Base-by-base conservation (phyloP, 1,140 invertebrate genomes). In the Hylyphantes graminicola region DNA sequence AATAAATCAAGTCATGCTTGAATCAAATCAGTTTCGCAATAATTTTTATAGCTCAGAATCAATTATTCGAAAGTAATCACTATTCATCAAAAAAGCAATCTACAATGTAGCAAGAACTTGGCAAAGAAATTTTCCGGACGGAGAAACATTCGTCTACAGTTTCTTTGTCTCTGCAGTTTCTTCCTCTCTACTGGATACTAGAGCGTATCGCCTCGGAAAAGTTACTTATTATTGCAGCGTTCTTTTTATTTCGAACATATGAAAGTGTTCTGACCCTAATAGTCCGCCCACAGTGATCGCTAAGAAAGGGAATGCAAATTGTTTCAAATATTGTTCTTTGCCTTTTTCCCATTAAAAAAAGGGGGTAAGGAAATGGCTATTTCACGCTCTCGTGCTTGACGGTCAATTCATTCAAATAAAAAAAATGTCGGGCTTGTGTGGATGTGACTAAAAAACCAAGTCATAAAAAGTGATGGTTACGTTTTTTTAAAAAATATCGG, bases 241-340 rank as follows among this genome's bases (percentile, higher is more conserved):
- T 80, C 59, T 51, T 80, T 67, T 67, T 51, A 67, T 65, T 59
- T 53, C 8, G 51, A 70, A 55, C 54, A 67, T 80, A 67, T 79
- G 77, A 79, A 79, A 79, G 77, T 80, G 65, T 70, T 70, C 70
- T 70, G 63, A 70, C 77, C 77, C 70, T 54, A 80, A 80, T 80
- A 78, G 77, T 57, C 63, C 77, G 35, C 77, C 77, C 50, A 80
- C 77, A 54, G 19, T 79, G 64, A 68, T 54, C 75, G 53, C 48
- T n/a, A 51, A 61, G 57, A 77, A 77, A 80, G 17, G 15, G 63
- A 80, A 59, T 10, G 48, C 61, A 76, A 76, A 51, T n/a, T 64
- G 59, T 76, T 76, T 48, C 74, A 48, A 54, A 19, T 80, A 80
- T 80, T 80, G 77, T 80, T 80, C 19, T n/a, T 19, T 21, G 59